Evolutionary conservation across 2,888 invertebrate species (phyloP), one percentile per base, ranked within the genome.

Genomic region (Thera britannica): DNA sequence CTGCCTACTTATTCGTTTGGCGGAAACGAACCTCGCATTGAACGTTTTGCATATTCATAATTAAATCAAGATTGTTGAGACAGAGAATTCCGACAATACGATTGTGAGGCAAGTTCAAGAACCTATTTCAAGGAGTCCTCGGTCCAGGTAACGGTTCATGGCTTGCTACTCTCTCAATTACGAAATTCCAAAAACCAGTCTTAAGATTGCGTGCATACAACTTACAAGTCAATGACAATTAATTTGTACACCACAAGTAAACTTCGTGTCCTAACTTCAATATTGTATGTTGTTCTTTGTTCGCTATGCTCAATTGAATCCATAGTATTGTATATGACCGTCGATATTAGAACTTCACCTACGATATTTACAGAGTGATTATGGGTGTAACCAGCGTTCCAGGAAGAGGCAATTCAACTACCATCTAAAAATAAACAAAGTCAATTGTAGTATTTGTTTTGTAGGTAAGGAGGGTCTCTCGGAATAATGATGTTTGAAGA

Each of bases 1-100:
- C 90, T 87, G 84, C 90, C 88, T 87, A 90, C 90, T 89, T 90
- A 89, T 90, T 85, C 88, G 88, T 92, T 90, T 90, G 90, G 91
- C 93, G 93, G 92, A 92, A 93, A 92, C 90, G 85, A 88, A 90
- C 86, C 85, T 88, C 83, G 82, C 83, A 82, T 86, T 80, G 78
- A 79, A 83, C 79, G 82, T 83, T 83, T 81, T 87, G 87, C 87
- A 89, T 88, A 86, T 83, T 83, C 78, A 74, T 74, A 72, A 75
- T 75, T 74, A 74, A 72, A 74, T 75, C 68, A 71, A 69, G 72
- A 72, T 70, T 74, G 68, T 70, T 62, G 68, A 49, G 48, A 61
- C 71, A 52, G 62, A 61, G 67, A 70, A 62, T 65, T 67, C 12
- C 58, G 66, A 66, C 60, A 67, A 61, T 67, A 64, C 61, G 55